A percentile compares a stretch with the other conserved stretches of the same genome.
These are phyloP conservation scores for Eulemur rubriventer DNA, from an alignment of 2,797 vertebrate species.

Conservation along the genomic window DNA sequence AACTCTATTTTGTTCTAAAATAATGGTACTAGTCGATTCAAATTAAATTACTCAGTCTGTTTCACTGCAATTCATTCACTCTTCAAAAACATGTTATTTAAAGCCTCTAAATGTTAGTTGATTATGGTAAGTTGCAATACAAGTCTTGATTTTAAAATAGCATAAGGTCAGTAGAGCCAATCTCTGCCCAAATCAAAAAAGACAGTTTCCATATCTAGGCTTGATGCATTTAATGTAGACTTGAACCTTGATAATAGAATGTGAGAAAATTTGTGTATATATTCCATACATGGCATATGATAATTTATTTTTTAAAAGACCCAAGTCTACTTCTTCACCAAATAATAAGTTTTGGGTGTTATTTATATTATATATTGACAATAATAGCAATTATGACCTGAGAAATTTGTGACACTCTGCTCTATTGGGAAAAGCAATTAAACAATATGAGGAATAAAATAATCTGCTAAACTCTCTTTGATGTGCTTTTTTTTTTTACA, in stretches of 20 bases:
- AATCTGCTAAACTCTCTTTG: neutral
- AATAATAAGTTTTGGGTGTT: neutral
- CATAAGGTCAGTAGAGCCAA: neutral
- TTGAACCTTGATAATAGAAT: neutral
- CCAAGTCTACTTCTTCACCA: neutral
- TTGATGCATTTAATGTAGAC: neutral
- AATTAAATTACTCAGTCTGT: neutral
- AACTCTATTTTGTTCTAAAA: neutral
- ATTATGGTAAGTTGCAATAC: neutral
- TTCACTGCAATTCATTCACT: neutral
- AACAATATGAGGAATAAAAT: neutral
- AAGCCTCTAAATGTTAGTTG: neutral
- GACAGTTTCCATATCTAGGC: neutral
- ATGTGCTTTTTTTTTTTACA: neutral
- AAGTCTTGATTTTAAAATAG: constrained; percentile 13
- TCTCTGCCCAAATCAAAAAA: neutral
- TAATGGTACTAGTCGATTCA: neutral
- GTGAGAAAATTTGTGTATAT: neutral
- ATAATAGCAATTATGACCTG: neutral
- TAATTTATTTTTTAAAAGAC: constrained; percentile 16
- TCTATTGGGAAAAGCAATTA: neutral
- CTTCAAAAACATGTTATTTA: neutral
- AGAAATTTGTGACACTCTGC: neutral
- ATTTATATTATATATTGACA: neutral
- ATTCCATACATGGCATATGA: neutral